These are phyloP conservation scores for Monochamus alternatus DNA, from an alignment of 2,888 invertebrate species.

Conservation along the genomic window DNA sequence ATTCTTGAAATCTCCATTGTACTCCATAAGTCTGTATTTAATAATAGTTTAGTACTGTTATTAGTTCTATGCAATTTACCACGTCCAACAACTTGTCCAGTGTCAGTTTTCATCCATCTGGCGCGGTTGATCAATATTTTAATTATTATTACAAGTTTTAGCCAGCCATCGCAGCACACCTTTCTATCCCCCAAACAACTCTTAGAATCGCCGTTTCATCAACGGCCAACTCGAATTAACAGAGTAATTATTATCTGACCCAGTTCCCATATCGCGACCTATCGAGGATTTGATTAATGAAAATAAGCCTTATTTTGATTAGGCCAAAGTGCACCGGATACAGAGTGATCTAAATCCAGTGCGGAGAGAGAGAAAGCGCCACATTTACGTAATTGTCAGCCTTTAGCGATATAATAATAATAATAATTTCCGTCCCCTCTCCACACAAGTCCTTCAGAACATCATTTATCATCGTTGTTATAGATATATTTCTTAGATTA, in stretches of 20 bases:
- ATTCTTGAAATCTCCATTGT: too few relatives aligned
- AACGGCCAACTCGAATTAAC: neutral
- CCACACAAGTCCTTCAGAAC: neutral
- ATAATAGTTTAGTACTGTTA: too few relatives aligned
- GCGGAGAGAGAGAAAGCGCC: too few relatives aligned
- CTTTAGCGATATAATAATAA: too few relatives aligned
- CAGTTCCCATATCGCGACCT: neutral
- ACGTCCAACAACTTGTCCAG: too few relatives aligned
- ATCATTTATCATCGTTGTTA: too few relatives aligned
- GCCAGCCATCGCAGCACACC: neutral
- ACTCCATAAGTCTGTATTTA: too few relatives aligned
- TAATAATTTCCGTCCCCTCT: neutral
- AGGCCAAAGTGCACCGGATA: neutral
- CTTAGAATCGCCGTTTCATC: neutral
- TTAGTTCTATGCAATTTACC: too few relatives aligned
- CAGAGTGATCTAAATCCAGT: too few relatives aligned
- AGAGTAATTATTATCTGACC: neutral
- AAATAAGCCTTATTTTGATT: conserved; percentile 19
- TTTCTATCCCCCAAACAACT: neutral
- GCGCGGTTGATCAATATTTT: neutral
- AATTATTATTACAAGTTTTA: neutral
- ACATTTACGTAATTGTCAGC: too few relatives aligned
- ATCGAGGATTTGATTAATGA: conserved; percentile 10
- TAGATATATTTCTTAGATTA: too few relatives aligned
- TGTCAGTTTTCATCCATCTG: too few relatives aligned